Conservation (phyloP, 2,113 vertebrate species). For the Abramis brama region DNA sequence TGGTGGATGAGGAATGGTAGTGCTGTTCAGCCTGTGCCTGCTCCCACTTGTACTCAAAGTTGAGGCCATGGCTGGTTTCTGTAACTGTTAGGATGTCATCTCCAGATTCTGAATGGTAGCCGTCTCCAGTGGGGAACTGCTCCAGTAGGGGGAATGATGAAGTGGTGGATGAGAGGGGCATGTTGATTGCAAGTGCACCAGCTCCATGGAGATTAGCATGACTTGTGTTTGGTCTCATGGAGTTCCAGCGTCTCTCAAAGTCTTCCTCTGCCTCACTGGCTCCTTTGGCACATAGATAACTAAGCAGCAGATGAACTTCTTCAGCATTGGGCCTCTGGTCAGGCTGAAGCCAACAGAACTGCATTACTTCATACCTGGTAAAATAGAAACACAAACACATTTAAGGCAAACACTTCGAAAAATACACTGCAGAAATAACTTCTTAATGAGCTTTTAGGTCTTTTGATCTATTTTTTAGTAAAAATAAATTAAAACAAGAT, state of each 20-base stretch:
- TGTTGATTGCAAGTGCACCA: slow-evolving; percentile 64
- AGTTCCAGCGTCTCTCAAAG: slow-evolving; percentile 95
- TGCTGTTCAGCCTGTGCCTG: slow-evolving; percentile 79
- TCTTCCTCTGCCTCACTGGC: slow-evolving; percentile 89
- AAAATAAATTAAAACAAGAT: not conserved
- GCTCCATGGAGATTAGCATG: slow-evolving; percentile 57
- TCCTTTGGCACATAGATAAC: slow-evolving; percentile 90
- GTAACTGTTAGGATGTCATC: slow-evolving; percentile 96
- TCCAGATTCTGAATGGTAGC: slow-evolving; percentile 85
- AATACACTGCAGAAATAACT: not conserved
- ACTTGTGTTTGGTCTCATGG: slow-evolving; percentile 83
- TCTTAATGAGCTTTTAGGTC: not conserved
- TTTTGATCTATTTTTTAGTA: not conserved
- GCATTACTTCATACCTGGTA: slow-evolving; percentile 97
- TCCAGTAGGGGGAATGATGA: slow-evolving; percentile 93
- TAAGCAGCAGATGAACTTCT: slow-evolving; percentile 93
- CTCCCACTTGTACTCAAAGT: slow-evolving; percentile 98
- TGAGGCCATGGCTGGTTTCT: slow-evolving; percentile 93
- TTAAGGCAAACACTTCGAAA: not conserved
- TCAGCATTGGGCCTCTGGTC: slow-evolving; percentile 93
- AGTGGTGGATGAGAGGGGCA: slow-evolving; percentile 65
- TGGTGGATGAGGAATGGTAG: slow-evolving; percentile 65
- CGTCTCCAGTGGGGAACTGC: slow-evolving; percentile 82
- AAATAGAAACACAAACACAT: slow-evolving; percentile 26
- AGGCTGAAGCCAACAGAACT: slow-evolving; percentile 97